A percentile compares a stretch with the other conserved stretches of the same genome.
These are phyloP conservation scores for Gryllus longicercus DNA, from an alignment of 2,888 invertebrate species.

Conservation along the genomic window DNA sequence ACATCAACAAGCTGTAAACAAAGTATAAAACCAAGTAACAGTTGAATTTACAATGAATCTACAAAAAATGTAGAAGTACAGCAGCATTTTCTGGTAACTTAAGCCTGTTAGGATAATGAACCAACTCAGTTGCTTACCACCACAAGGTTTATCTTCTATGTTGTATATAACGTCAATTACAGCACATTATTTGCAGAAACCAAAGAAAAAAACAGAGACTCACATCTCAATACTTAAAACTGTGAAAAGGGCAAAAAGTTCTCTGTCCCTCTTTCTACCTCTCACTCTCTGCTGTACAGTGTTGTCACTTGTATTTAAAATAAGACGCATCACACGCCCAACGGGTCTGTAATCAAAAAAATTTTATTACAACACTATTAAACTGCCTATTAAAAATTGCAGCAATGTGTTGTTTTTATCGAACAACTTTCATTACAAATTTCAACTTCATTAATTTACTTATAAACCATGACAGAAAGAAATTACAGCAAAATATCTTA, in stretches of 20 bases:
- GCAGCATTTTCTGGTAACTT: neutral
- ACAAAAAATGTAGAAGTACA: neutral
- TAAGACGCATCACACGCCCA: conserved; percentile 33
- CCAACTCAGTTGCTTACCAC: conserved; percentile 17
- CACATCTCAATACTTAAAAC: conserved; percentile 17
- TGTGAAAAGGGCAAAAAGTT: conserved; percentile 17
- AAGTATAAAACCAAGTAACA: no score
- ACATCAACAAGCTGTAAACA: no score
- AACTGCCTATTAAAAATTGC: neutral
- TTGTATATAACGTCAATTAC: conserved; percentile 8
- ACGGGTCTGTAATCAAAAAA: conserved; percentile 24
- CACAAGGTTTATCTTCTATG: conserved; percentile 8
- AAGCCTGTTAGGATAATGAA: neutral
- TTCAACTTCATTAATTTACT: neutral
- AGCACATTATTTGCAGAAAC: conserved; percentile 17
- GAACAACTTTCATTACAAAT: no score
- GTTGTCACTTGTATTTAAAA: conserved; percentile 35
- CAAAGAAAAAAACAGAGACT: conserved; percentile 4
- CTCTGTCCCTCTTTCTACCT: conserved; percentile 26
- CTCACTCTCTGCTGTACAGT: conserved; percentile 34
- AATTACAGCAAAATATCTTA: conserved; percentile 21
- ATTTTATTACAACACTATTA: neutral
- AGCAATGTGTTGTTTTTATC: conserved; percentile 23
- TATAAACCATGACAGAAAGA: neutral
- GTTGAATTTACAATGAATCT: no score